Percentiles rank a stretch among this genome's conserved stretches.
These are phyloP conservation scores for Pipistrellus pygmaeus DNA, from an alignment of 2,797 vertebrate genomes.

Conservation along the genomic window DNA sequence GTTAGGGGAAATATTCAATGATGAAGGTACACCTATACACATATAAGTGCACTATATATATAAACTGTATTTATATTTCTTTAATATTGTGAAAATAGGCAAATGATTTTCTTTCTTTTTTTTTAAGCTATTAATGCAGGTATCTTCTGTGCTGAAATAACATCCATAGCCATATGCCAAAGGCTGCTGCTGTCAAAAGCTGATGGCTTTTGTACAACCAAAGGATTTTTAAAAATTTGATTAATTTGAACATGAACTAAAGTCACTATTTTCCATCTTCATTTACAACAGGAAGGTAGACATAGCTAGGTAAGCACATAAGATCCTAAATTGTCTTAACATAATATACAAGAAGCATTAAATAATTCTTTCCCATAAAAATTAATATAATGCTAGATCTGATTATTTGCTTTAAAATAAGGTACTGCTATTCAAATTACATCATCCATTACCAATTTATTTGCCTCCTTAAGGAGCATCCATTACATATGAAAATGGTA, in stretches of 20 bases:
- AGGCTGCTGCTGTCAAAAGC: not conserved
- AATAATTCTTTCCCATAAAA: constrained; percentile 40
- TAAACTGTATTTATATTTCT: constrained; percentile 21
- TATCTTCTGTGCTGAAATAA: constrained; percentile 16
- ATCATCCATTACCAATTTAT: not conserved
- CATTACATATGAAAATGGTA: not conserved
- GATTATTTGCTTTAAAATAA: not conserved
- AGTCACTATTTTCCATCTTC: not conserved
- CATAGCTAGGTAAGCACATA: not conserved
- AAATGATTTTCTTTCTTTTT: constrained; percentile 18
- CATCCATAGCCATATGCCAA: constrained; percentile 1
- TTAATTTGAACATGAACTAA: constrained; percentile 17
- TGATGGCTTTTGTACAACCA: not conserved
- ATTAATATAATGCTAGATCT: not conserved
- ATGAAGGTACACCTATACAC: not conserved
- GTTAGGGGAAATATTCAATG: constrained; percentile 7
- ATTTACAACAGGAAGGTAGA: not conserved
- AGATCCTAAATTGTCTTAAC: constrained; percentile 26
- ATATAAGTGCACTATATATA: not conserved
- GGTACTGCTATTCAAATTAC: not conserved
- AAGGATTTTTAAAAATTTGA: not conserved
- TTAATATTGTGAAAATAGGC: not conserved
- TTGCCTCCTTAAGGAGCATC: constrained; percentile 7
- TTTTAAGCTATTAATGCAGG: not conserved
- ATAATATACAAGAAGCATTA: constrained; percentile 53